phyloP scores from a whole-genome alignment of 2,888 invertebrate genomes.

The Sisyra nigra region DNA sequence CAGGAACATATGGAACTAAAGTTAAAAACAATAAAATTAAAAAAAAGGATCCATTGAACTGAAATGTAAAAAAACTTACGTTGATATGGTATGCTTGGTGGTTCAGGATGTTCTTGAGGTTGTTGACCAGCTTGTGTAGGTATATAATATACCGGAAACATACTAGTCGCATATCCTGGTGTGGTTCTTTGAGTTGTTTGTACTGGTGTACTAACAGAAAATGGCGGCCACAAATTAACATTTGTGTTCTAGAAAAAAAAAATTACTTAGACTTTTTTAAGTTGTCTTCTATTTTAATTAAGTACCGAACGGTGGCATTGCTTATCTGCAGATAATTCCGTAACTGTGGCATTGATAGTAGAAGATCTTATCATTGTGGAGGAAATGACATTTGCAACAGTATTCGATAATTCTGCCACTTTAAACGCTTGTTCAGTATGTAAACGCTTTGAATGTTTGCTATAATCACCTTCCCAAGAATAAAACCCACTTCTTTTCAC shows the following conservation, averaged over 20 bases:
- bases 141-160: constrained; percentile 39
- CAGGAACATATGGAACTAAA: constrained; percentile 43
- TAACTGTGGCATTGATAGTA: too few relatives aligned
- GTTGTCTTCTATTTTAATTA: not conserved
- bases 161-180: constrained; percentile 22
- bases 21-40: constrained; percentile 7
- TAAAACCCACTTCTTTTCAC: constrained; percentile 44
- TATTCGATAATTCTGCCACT: too few relatives aligned
- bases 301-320: too few relatives aligned
- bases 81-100: constrained; percentile 11
- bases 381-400: too few relatives aligned
- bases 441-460: constrained; percentile 36
- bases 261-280: not conserved
- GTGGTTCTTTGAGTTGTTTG: constrained; percentile 19
- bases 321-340: too few relatives aligned
- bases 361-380: too few relatives aligned
- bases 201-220: constrained; percentile 32
- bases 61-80: not conserved
- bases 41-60: too few relatives aligned
- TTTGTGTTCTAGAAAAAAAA: constrained; percentile 21
- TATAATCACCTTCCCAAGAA: constrained; percentile 41
- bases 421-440: constrained; percentile 17
- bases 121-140: constrained; percentile 26
- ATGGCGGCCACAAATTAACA: constrained; percentile 42
- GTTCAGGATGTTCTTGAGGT: constrained; percentile 19